Percentiles rank a stretch among this genome's conserved stretches.
phyloP scores from a whole-genome alignment of 2,113 vertebrate genomes.

The Embiotoca jacksoni region DNA sequence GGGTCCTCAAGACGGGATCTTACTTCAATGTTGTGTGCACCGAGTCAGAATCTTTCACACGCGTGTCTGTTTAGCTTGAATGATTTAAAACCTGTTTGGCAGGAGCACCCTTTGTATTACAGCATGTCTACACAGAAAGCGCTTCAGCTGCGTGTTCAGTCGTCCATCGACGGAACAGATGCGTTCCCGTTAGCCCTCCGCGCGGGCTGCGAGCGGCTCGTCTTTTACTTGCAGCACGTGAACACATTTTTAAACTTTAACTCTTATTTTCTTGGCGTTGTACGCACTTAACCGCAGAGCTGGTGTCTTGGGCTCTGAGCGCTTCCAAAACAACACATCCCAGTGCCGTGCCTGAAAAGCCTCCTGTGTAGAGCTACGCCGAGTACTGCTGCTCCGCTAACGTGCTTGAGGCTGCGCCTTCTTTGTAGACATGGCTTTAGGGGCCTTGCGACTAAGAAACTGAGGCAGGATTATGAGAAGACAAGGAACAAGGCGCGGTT shows the following conservation, averaged over 20 bases:
- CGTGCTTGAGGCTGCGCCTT: background rate
- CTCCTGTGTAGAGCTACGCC: conserved; percentile 3
- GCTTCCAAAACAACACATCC: background rate
- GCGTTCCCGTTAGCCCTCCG: background rate
- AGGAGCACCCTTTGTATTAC: conserved; percentile 20
- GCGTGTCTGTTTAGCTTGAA: conserved; percentile 40
- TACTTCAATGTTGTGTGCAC: conserved; percentile 26
- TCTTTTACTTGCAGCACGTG: background rate
- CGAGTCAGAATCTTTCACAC: conserved; percentile 23
- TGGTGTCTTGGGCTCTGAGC: background rate
- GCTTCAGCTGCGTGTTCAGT: conserved; percentile 3
- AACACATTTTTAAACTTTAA: background rate
- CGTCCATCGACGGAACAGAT: background rate
- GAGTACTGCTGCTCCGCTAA: background rate
- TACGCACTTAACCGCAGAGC: background rate
- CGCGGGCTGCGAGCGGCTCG: background rate
- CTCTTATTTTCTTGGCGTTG: background rate
- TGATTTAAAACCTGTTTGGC: conserved; percentile 29
- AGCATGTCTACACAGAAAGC: conserved; percentile 26
- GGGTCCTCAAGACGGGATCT: conserved; percentile 27
- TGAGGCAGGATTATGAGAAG: conserved; percentile 53
- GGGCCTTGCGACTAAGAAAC: conserved; percentile 28
- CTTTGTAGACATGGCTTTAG: conserved; percentile 10
- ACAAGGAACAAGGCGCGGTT: conserved; percentile 47
- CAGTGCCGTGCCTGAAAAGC: background rate